Base-by-base conservation (phyloP, 2,113 vertebrate genomes). In the Boulengerochromis microlepis region DNA sequence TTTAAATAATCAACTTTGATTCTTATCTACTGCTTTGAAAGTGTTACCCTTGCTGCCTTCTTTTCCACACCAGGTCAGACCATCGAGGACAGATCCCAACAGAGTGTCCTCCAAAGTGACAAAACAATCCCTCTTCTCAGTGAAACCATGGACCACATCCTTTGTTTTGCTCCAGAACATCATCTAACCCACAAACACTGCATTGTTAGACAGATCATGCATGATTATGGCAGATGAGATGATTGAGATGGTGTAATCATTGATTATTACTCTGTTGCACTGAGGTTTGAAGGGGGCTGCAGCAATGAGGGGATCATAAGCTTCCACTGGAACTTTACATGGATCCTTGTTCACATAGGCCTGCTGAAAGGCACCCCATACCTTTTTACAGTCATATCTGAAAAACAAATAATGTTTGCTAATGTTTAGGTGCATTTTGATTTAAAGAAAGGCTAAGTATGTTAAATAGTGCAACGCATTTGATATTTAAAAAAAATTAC, bases 101-200 rank as follows among this genome's bases (percentile, higher is more conserved):
- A 0, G 54, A 57, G 96, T 97, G 90, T 98, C 95, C 92, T 99
- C 98, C 91, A 98, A 59, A 2, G 97, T 98, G 18, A 95, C 6
- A 47, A 97, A 92, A n/a, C 95, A 95, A 4, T 29, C 47, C 7
- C 4, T 94, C 52, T 95, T 92, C 29, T 33, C 10, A 2, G 97
- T 96, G 56, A 96, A 95, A 6, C 84, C 83, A 12, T 97, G 97
- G 12, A 57, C 97, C 4, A 98, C 88, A 2, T 94, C 80, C 4
- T 85, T 90, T 0, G 97, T 97, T 95, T 96, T 97, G 95, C 98
- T 99, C 98, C 98, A 99, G 33, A 99, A 96, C 57, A 99, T 86
- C 38, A 88, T 94, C 98, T 99, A 82, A 82, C 66, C 83, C 50
- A 40, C 10, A 83, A 84, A 66, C 9, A 66, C 3, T 12, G 26